These are phyloP conservation scores for Pachyramphus minor DNA, from an alignment of 2,113 vertebrate genomes.

Conservation along the genomic window DNA sequence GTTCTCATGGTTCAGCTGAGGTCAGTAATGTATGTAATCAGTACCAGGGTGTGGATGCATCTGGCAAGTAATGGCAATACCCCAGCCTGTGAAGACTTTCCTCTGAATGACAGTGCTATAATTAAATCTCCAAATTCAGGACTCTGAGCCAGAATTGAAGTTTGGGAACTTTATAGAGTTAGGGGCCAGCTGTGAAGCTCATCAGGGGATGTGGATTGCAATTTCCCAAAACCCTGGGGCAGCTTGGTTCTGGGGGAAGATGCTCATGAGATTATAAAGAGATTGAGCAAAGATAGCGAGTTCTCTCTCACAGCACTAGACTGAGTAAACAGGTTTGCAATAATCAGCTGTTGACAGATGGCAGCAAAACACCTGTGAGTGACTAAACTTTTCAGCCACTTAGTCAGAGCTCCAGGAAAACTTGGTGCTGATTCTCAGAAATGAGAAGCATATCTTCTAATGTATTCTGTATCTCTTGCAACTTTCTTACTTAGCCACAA, in stretches of 20 bases:
- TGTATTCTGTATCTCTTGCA: neutral
- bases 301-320: constrained; percentile 10
- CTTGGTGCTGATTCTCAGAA: constrained; percentile 48
- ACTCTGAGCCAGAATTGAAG: constrained; percentile 39
- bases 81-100: constrained; percentile 49
- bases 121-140: constrained; percentile 61
- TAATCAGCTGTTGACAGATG: constrained; percentile 68
- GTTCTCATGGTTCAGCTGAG: constrained; percentile 62
- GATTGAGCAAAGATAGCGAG: constrained; percentile 45
- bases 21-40: constrained; percentile 60
- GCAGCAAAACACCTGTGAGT: constrained; percentile 67
- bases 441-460: constrained; percentile 5
- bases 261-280: constrained; percentile 30
- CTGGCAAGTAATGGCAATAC: constrained; percentile 64
- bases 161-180: constrained; percentile 39
- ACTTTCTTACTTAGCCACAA: constrained; percentile 20
- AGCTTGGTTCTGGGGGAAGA: neutral
- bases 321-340: constrained; percentile 61
- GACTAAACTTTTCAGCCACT: constrained; percentile 61
- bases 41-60: constrained; percentile 56
- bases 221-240: constrained; percentile 23
- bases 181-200: constrained; percentile 46
- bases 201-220: constrained; percentile 36
- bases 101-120: constrained; percentile 60
- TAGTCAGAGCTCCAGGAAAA: constrained; percentile 62